Percentiles rank a stretch among this genome's conserved stretches.
These are phyloP conservation scores for Charadrius vociferus DNA, from an alignment of 2,113 vertebrate genomes.

Conservation along the genomic window DNA sequence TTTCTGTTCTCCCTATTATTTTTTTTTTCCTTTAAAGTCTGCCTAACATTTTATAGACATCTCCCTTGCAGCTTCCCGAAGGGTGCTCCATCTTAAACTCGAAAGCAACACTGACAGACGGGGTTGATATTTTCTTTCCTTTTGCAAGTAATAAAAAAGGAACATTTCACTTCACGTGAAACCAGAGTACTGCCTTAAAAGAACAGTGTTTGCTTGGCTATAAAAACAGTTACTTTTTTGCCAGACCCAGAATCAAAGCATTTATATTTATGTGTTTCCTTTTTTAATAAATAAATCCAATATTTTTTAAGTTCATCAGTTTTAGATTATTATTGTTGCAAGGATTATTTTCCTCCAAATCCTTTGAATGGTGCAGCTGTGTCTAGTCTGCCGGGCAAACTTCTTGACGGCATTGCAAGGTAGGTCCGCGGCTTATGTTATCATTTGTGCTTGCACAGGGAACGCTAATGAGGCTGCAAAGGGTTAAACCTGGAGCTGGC, in stretches of 20 bases:
- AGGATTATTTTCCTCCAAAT: not conserved
- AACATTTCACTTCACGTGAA: slow-evolving; percentile 55
- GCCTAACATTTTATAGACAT: slow-evolving; percentile 58
- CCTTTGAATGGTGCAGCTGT: not conserved
- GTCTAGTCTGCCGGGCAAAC: not conserved
- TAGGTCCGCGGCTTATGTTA: not conserved
- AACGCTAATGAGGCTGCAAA: not conserved
- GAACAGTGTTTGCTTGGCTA: slow-evolving; percentile 53
- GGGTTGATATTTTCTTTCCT: slow-evolving; percentile 48
- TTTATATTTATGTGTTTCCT: slow-evolving; percentile 44
- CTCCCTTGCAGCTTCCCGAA: slow-evolving; percentile 38
- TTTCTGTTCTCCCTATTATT: not conserved
- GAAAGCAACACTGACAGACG: slow-evolving; percentile 38
- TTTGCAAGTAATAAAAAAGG: slow-evolving; percentile 63
- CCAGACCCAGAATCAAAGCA: slow-evolving; percentile 56
- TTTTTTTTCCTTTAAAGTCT: slow-evolving; percentile 17
- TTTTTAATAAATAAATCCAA: slow-evolving; percentile 44
- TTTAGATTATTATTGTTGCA: slow-evolving; percentile 34
- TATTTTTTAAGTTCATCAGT: slow-evolving; percentile 35
- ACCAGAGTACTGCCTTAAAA: slow-evolving; percentile 51
- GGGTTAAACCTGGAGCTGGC: not conserved
- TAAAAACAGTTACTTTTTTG: slow-evolving; percentile 58
- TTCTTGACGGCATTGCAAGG: not conserved
- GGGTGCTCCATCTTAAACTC: slow-evolving; percentile 58
- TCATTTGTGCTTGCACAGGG: not conserved